These are phyloP conservation scores for Tauraco erythrolophus DNA, from an alignment of 2,113 vertebrate genomes.

Conservation along the genomic window DNA sequence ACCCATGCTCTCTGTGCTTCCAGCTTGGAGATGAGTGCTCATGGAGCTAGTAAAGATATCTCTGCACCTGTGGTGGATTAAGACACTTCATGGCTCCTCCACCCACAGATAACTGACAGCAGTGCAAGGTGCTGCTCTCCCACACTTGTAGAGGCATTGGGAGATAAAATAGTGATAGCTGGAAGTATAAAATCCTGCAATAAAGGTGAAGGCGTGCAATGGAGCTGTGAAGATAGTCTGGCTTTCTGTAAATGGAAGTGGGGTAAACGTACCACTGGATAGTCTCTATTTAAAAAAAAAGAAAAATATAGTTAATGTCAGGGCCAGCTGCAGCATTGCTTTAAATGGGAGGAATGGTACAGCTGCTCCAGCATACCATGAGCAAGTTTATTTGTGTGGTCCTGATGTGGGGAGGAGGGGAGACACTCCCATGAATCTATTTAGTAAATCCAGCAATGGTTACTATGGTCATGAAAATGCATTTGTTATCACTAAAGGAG, in stretches of 20 bases:
- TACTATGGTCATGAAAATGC: background rate
- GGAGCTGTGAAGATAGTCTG: background rate
- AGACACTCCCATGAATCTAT: background rate
- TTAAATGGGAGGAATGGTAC: conserved; percentile 1
- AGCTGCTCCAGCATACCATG: background rate
- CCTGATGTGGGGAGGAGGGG: background rate
- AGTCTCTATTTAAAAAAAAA: background rate
- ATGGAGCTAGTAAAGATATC: background rate
- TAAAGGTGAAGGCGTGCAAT: background rate
- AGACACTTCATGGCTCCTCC: background rate
- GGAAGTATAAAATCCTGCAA: background rate
- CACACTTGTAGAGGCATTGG: background rate
- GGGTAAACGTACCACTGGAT: background rate
- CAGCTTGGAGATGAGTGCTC: background rate
- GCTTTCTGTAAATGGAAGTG: background rate
- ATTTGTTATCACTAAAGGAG: background rate
- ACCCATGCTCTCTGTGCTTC: background rate
- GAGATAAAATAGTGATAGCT: background rate
- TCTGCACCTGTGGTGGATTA: background rate
- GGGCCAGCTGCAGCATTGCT: background rate
- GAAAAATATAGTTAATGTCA: background rate
- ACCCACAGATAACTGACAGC: background rate
- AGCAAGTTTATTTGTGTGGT: background rate
- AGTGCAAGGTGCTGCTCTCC: background rate
- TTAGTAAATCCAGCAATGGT: background rate